Conservation (phyloP, 2,888 invertebrate species). For the Malthinus flaveolus region DNA sequence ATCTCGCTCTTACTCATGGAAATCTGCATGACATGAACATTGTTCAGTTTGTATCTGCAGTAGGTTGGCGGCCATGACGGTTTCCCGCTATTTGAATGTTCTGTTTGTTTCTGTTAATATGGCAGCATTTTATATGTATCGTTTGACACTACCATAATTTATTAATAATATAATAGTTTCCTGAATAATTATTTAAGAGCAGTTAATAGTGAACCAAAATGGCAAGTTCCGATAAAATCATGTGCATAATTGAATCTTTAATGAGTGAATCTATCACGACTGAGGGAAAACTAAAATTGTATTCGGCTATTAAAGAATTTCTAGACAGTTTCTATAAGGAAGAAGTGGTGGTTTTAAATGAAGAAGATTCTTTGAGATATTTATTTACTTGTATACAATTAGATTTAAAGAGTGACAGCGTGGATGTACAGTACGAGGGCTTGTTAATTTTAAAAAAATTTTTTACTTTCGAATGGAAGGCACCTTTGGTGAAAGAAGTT, state of each 20-base stretch:
- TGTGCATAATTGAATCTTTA: too few relatives aligned
- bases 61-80: neutral
- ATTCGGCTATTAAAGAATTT: too few relatives aligned
- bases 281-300: too few relatives aligned
- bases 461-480: neutral
- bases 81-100: neutral
- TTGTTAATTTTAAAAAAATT: neutral
- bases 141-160: slow-evolving; percentile 4
- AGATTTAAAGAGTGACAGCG: neutral
- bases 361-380: neutral
- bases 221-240: neutral
- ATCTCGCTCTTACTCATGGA: neutral
- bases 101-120: neutral
- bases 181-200: neutral
- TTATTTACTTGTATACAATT: neutral
- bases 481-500: neutral
- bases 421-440: neutral
- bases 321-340: too few relatives aligned
- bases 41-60: too few relatives aligned
- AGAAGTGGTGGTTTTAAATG: too few relatives aligned
- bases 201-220: neutral
- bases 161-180: slow-evolving; percentile 1
- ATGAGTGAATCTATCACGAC: too few relatives aligned
- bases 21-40: neutral
- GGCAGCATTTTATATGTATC: neutral